Percentiles rank a stretch among this genome's conserved stretches.
Conservation (phyloP, 2,113 vertebrate species). For the Myrmophylax atrothorax region DNA sequence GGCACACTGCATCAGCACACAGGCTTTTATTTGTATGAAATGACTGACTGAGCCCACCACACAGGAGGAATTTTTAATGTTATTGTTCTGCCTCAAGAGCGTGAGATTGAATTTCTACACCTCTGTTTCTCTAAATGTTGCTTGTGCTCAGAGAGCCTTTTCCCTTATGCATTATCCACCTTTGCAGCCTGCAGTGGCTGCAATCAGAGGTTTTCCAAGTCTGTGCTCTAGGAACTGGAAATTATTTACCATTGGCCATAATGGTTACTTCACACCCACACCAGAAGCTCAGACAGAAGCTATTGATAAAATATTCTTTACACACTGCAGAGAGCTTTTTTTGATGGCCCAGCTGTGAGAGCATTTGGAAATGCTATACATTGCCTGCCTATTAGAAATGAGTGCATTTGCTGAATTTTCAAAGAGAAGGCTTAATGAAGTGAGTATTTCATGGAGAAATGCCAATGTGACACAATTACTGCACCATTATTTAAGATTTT, state of each 20-base stretch:
- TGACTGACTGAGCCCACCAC: neutral
- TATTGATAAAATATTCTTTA: conserved; percentile 23
- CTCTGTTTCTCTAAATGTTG: neutral
- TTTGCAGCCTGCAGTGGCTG: neutral
- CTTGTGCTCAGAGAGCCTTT: neutral
- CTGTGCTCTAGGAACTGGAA: neutral
- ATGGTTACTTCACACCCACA: neutral
- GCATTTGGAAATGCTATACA: neutral
- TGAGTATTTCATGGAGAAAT: neutral
- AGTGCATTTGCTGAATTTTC: neutral
- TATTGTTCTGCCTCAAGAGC: conserved; percentile 3
- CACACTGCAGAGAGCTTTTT: neutral
- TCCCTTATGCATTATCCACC: neutral
- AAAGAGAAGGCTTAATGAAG: neutral
- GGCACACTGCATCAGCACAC: neutral
- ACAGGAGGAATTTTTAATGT: conserved; percentile 9
- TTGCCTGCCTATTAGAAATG: neutral
- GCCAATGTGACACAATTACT: neutral
- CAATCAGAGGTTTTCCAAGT: neutral
- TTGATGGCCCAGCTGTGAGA: conserved; percentile 10
- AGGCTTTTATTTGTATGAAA: neutral
- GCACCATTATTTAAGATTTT: neutral
- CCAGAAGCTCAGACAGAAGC: neutral
- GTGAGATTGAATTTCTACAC: neutral
- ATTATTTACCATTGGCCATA: neutral